Percentiles rank a stretch among this genome's conserved stretches.
Conservation (phyloP, 2,113 vertebrate genomes). For the Brachypodius melanocephalos region DNA sequence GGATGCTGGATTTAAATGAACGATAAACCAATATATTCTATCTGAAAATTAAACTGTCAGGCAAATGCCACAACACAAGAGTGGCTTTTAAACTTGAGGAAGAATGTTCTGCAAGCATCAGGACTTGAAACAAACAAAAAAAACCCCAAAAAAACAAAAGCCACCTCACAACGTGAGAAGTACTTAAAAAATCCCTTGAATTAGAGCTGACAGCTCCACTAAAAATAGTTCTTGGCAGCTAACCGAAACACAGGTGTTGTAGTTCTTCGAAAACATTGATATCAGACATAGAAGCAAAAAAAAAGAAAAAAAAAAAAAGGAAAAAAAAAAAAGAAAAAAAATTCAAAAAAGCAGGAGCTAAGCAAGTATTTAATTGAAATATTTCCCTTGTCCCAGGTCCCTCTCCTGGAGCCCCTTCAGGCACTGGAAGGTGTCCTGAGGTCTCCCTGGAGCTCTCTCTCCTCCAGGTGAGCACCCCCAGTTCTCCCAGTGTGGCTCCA, state of each 20-base stretch:
- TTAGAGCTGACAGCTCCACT: conserved; percentile 9
- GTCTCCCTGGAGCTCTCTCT: fast-evolving
- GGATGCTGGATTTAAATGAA: neutral
- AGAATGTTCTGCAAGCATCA: neutral
- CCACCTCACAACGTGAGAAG: neutral
- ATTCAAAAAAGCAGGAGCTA: neutral
- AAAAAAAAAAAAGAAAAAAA: neutral
- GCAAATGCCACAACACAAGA: neutral
- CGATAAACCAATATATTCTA: neutral
- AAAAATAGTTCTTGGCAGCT: conserved; percentile 17
- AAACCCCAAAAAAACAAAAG: neutral
- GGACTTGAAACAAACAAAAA: neutral
- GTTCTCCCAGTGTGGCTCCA: neutral
- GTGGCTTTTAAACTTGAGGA: neutral
- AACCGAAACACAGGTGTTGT: neutral
- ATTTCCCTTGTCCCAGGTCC: neutral
- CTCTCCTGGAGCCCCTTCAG: neutral
- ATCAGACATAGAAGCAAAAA: neutral
- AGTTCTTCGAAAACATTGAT: neutral
- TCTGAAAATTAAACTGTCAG: conserved; percentile 1
- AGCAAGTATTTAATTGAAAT: neutral
- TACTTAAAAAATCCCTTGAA: neutral
- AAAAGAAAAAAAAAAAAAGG: too few species aligned
- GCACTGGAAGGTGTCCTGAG: neutral
- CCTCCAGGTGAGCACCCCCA: neutral